Evolutionary conservation across 2,888 invertebrate genomes (phyloP), one percentile per base, ranked within the genome.

Genomic region (Andrena praecox): DNA sequence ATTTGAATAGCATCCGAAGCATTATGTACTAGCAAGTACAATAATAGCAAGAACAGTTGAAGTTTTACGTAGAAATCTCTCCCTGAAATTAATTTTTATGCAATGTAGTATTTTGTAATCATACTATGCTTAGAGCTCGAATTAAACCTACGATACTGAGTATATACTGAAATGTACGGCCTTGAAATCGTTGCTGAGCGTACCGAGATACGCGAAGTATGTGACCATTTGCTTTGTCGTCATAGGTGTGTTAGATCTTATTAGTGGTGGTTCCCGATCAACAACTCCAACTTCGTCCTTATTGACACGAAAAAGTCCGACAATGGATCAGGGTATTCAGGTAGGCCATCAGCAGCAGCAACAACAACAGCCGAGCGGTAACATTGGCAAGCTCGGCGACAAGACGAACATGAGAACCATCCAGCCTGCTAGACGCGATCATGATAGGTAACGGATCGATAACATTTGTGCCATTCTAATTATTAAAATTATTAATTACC

Each of bases 271-370:
- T 80, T 97, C 97, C n/a, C 96, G 98, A 74, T 97, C 97, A 71
- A 97, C 96, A 76, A 97, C 98, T 1, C 98, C 98, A 10, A 97
- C 97, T 6, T 96, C 97, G 82, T 95, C 96, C 52, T 94, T 95
- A 52, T 89, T 95, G 82, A 96, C 96, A 85, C 96, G 97, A 91
- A 98, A 97, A 94, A 98, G 98, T 89, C 97, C 98, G 70, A 97
- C 98, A 1, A 96, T 96, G 87, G 98, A 98, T 93, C 97, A 98
- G 94, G 96, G 97, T 84, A 96, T 97, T 63, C 98, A 98, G 95
- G 97, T 95, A 52, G 94, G 94, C 29, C 94, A 94, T 29, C 94
- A 94, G 50, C 93, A 93, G 7, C 93, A 94, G 35, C 93, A 93
- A 10, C 94, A 94, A 24, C 89, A 91, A 20, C 94, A 93, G 2